Evolutionary conservation across 1,140 invertebrate genomes (phyloP).

Genomic region (Aphelinus certus): DNA sequence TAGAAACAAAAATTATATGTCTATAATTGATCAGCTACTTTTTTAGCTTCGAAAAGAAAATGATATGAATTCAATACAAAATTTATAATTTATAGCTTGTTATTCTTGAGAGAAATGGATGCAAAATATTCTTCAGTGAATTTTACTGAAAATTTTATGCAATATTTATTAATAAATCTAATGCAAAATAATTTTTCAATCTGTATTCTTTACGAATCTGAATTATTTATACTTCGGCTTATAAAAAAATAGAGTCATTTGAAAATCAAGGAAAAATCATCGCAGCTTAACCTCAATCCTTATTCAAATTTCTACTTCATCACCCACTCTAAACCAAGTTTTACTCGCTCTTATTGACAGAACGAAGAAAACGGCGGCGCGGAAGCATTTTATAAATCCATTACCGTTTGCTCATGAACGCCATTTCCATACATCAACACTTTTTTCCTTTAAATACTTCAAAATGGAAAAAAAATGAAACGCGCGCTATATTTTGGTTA

Average conservation of each 20-base stretch:
- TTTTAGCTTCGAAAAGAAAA: no score
- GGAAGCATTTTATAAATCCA: neutral
- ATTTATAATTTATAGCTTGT: no score
- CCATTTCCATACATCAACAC: conserved; percentile 6
- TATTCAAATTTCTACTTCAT: neutral
- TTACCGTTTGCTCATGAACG: conserved; percentile 9
- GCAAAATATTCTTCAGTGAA: no score
- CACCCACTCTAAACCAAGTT: conserved; percentile 15
- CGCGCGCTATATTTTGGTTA: conserved; percentile 29
- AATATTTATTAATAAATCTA: neutral
- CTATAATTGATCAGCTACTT: no score
- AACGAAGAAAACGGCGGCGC: conserved; percentile 27
- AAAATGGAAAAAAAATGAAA: conserved; percentile 23
- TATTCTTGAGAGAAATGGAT: no score
- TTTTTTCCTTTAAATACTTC: conserved; percentile 13
- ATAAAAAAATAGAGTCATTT: neutral
- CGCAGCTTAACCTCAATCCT: conserved; percentile 9
- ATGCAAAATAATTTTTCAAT: conserved; percentile 2
- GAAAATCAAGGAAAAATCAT: neutral
- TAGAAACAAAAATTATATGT: no score
- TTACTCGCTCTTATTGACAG: conserved; percentile 20
- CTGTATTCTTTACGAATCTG: no score
- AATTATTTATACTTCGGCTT: neutral
- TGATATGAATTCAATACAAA: no score
- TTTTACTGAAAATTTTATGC: neutral